These are phyloP conservation scores for Clarias batrachus DNA, from an alignment of 2,113 vertebrate species.

Conservation along the genomic window DNA sequence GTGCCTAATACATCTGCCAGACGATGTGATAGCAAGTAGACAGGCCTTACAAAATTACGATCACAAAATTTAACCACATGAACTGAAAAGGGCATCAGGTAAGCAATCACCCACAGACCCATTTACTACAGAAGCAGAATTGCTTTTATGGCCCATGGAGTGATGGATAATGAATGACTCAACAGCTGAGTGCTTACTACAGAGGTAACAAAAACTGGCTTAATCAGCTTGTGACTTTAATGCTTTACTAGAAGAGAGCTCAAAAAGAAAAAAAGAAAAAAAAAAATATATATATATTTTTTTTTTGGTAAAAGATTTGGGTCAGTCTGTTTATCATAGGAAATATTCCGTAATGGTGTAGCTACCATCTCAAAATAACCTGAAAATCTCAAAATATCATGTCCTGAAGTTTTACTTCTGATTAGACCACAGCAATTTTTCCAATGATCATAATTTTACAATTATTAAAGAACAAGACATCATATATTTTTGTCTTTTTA, in stretches of 20 bases:
- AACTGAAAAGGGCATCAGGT: not conserved
- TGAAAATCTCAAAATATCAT: not conserved
- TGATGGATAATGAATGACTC: not conserved
- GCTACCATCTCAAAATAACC: not conserved
- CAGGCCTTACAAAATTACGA: not conserved
- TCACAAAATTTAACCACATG: conserved; percentile 18
- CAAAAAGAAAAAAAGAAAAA: not conserved
- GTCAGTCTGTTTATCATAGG: not conserved
- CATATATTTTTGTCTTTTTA: too few relatives aligned
- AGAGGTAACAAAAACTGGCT: not conserved
- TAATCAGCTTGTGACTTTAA: not conserved
- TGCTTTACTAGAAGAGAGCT: not conserved
- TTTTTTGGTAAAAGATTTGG: not conserved
- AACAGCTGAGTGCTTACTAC: not conserved
- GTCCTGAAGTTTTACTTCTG: not conserved
- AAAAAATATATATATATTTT: too few relatives aligned
- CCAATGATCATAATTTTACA: not conserved
- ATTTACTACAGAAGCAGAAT: not conserved
- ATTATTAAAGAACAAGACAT: too few relatives aligned
- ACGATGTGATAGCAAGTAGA: not conserved
- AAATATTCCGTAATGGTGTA: not conserved
- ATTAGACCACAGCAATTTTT: not conserved
- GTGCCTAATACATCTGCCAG: conserved; percentile 33
- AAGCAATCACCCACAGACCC: not conserved
- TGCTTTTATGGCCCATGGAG: not conserved